These are phyloP conservation scores for Crocidura indochinensis DNA, from an alignment of 2,797 vertebrate species.

Conservation along the genomic window DNA sequence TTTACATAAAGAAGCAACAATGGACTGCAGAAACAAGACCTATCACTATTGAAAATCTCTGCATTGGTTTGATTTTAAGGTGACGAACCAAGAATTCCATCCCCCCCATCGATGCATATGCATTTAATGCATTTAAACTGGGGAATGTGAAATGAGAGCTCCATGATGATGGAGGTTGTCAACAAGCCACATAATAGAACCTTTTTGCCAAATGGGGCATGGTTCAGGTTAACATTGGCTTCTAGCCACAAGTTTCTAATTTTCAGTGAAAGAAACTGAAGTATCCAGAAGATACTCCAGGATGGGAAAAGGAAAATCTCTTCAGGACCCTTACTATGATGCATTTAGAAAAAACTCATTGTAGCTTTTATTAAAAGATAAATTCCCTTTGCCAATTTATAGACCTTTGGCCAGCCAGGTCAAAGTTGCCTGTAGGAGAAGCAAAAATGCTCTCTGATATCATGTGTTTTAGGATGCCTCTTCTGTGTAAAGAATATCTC, in stretches of 20 bases:
- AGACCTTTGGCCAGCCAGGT: not conserved
- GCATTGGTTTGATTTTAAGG: conserved; percentile 6
- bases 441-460: not conserved
- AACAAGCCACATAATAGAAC: not conserved
- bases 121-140: not conserved
- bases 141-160: not conserved
- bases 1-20: conserved; percentile 2
- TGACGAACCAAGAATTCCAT: conserved; percentile 28
- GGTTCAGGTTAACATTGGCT: not conserved
- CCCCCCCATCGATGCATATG: not conserved
- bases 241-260: not conserved
- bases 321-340: not conserved
- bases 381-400: conserved; percentile 34
- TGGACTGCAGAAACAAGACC: not conserved
- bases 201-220: not conserved
- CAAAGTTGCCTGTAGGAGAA: not conserved
- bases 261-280: conserved; percentile 13
- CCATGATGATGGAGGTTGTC: not conserved
- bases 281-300: conserved; percentile 14
- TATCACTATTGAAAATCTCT: not conserved
- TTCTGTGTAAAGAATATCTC: not conserved
- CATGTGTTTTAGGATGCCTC: not conserved
- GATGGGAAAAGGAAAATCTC: conserved; percentile 2
- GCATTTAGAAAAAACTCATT: conserved; percentile 23
- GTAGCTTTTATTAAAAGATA: not conserved